Evolutionary conservation across 2,888 invertebrate species (phyloP).

Genomic region (Parthenolecanium corni): DNA sequence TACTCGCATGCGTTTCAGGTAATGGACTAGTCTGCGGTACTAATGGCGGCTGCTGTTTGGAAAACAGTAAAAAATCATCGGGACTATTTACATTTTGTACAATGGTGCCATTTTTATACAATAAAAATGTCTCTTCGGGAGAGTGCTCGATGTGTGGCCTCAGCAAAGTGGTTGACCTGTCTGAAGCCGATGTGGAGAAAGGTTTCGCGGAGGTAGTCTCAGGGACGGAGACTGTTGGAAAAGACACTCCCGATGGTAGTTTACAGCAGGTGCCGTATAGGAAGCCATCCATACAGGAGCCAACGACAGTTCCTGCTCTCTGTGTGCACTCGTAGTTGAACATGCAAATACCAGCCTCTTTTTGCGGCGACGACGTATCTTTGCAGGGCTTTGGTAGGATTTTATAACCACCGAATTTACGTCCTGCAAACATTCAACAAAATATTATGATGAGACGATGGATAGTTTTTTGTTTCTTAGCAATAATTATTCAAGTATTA

Average conservation of each 20-base stretch:
- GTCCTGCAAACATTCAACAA: conserved; percentile 42
- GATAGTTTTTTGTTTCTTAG: neutral
- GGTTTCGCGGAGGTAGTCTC: conserved; percentile 24
- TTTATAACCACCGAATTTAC: conserved; percentile 75
- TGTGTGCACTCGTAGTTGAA: conserved; percentile 81
- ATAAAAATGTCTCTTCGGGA: conserved; percentile 40
- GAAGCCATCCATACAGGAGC: conserved; percentile 84
- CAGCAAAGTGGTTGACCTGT: conserved; percentile 26
- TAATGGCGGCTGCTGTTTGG: conserved; percentile 32
- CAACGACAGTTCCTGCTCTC: conserved; percentile 68
- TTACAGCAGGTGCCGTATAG: conserved; percentile 86
- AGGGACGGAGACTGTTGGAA: conserved; percentile 20
- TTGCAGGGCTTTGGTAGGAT: conserved; percentile 73
- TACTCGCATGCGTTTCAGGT: conserved; percentile 21
- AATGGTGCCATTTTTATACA: conserved; percentile 40
- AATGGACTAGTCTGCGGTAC: conserved; percentile 26
- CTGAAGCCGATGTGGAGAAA: conserved; percentile 15
- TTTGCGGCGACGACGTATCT: conserved; percentile 50
- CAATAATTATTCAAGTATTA: neutral
- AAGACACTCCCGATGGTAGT: conserved; percentile 42
- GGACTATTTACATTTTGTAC: conserved; percentile 40
- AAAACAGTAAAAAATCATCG: conserved; percentile 37
- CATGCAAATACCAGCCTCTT: conserved; percentile 72
- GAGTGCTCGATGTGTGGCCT: conserved; percentile 31
- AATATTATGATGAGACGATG: conserved; percentile 1